These are phyloP conservation scores for Moxostoma hubbsi DNA, from an alignment of 2,797 vertebrate species.

Conservation along the genomic window DNA sequence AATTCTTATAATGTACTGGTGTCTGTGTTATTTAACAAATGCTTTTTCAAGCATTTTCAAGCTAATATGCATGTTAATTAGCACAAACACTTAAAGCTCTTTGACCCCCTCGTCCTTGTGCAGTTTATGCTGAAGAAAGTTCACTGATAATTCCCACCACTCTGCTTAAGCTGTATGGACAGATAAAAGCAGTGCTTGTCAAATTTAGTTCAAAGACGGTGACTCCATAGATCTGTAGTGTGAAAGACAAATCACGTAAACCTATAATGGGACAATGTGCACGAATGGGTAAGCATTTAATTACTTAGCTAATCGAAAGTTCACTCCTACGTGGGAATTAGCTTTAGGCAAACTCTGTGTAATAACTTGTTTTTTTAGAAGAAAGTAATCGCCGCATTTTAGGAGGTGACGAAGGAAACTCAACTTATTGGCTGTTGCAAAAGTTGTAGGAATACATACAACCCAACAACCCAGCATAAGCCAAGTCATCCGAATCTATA, in stretches of 20 bases:
- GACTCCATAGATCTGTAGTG: slow-evolving; percentile 18
- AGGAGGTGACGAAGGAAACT: too few species aligned
- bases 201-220: slow-evolving; percentile 14
- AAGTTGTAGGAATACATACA: too few species aligned
- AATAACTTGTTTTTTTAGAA: neutral
- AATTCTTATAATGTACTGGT: neutral
- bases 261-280: slow-evolving; percentile 1
- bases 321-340: neutral
- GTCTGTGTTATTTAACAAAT: neutral
- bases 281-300: slow-evolving; percentile 7
- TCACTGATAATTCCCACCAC: neutral
- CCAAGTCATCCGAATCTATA: too few species aligned
- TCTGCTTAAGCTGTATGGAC: neutral
- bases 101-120: slow-evolving; percentile 17
- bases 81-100: slow-evolving; percentile 4
- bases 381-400: too few species aligned
- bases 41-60: neutral
- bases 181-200: slow-evolving; percentile 27
- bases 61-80: slow-evolving; percentile 12
- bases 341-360: neutral
- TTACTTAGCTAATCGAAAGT: neutral
- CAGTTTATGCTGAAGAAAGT: neutral
- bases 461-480: too few species aligned
- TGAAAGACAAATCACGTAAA: slow-evolving; percentile 2
- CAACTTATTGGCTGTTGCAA: too few species aligned